phyloP scores from a whole-genome alignment of 2,797 vertebrate species.

The Novumbra hubbsi region DNA sequence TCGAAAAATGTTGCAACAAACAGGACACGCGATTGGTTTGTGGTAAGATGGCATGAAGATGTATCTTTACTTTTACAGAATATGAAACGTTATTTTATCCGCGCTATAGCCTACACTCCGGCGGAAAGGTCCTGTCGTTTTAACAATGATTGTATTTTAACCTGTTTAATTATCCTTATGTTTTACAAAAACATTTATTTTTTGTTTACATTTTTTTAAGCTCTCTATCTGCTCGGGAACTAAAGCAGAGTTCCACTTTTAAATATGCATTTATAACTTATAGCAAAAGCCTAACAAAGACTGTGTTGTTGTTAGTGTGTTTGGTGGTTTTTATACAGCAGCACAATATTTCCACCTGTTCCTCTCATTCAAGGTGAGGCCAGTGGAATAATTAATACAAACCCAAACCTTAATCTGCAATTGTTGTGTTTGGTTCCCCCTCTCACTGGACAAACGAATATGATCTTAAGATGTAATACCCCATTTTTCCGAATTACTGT shows the following conservation, averaged over 20 bases:
- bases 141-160: too few relatives aligned
- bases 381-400: slow-evolving; percentile 7
- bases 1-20: background rate
- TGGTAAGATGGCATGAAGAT: too few relatives aligned
- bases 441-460: background rate
- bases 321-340: background rate
- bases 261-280: background rate
- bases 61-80: too few relatives aligned
- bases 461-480: slow-evolving; percentile 8
- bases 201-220: too few relatives aligned
- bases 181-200: too few relatives aligned
- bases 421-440: background rate
- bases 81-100: too few relatives aligned
- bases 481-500: background rate
- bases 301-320: background rate
- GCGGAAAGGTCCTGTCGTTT: too few relatives aligned
- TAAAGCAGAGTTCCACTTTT: too few relatives aligned
- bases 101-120: too few relatives aligned
- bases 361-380: background rate
- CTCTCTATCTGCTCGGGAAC: too few relatives aligned
- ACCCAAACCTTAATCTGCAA: slow-evolving; percentile 6
- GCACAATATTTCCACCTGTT: background rate
- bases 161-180: too few relatives aligned
- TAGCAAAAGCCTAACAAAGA: background rate
- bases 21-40: background rate